Conservation (phyloP, 2,888 invertebrate genomes). For the Agonum fuliginosum region DNA sequence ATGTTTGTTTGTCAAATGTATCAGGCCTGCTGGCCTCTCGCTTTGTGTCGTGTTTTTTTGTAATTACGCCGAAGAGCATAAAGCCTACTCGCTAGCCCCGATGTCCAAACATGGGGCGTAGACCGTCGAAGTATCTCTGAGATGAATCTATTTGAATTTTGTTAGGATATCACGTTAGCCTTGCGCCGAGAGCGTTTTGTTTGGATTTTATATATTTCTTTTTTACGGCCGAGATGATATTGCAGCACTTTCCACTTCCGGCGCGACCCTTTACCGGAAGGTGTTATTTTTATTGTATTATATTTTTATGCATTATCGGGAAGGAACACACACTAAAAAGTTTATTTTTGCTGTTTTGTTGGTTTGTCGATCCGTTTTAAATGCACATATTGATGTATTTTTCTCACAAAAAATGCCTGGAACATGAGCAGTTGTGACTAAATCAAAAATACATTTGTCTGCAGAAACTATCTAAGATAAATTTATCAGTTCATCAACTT, state of each 20-base stretch:
- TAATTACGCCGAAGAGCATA: slow-evolving; percentile 28
- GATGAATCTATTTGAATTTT: slow-evolving; percentile 41
- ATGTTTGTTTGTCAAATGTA: slow-evolving; percentile 16
- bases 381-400: slow-evolving; percentile 46
- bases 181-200: slow-evolving; percentile 24
- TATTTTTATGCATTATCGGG: slow-evolving; percentile 48
- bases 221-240: slow-evolving; percentile 40
- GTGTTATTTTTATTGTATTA: slow-evolving; percentile 51
- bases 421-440: slow-evolving; percentile 11
- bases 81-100: background rate
- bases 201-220: slow-evolving; percentile 42
- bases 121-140: slow-evolving; percentile 14
- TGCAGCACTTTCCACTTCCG: slow-evolving; percentile 43
- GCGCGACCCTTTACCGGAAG: slow-evolving; percentile 40
- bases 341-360: slow-evolving; percentile 23
- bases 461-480: no score
- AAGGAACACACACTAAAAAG: slow-evolving; percentile 16
- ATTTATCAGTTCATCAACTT: no score
- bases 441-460: slow-evolving; percentile 26
- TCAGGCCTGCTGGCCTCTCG: slow-evolving; percentile 1
- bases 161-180: slow-evolving; percentile 37
- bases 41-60: slow-evolving; percentile 34
- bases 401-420: slow-evolving; percentile 17
- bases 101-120: background rate
- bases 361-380: slow-evolving; percentile 17